phyloP scores from a whole-genome alignment of 2,888 invertebrate genomes.

The Nephrotoma flavescens region DNA sequence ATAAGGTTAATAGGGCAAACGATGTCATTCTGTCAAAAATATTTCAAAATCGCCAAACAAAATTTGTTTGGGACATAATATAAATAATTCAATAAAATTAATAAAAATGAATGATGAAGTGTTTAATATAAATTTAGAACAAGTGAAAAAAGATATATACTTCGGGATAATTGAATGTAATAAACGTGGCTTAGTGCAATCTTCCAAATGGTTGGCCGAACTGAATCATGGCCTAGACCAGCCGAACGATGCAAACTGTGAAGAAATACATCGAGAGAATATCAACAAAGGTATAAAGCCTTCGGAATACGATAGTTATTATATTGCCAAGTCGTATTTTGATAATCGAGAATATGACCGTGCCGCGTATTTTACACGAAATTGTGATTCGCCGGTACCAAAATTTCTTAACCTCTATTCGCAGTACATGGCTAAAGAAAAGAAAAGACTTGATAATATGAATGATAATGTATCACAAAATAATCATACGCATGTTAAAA shows the following conservation, averaged over 20 bases:
- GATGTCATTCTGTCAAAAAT: not conserved
- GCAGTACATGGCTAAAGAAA: constrained; percentile 77
- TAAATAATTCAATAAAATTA: not conserved
- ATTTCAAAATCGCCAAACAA: not conserved
- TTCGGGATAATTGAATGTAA: constrained; percentile 56
- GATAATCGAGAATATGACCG: constrained; percentile 82
- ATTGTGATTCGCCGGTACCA: constrained; percentile 52
- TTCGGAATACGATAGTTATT: constrained; percentile 49
- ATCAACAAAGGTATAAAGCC: constrained; percentile 30
- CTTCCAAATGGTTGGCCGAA: constrained; percentile 80
- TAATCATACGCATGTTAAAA: constrained; percentile 27
- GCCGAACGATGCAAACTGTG: constrained; percentile 33
- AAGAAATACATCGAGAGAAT: constrained; percentile 33
- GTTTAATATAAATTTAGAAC: constrained; percentile 37
- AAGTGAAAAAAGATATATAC: constrained; percentile 49
- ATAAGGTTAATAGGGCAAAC: not conserved
- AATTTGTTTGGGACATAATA: not conserved
- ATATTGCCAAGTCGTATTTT: constrained; percentile 74
- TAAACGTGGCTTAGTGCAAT: constrained; percentile 63
- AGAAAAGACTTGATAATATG: constrained; percentile 73
- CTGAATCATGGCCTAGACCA: constrained; percentile 62
- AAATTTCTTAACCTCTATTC: constrained; percentile 77
- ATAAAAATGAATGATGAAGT: constrained; percentile 22
- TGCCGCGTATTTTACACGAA: constrained; percentile 64
- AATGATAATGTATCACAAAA: constrained; percentile 40